Evolutionary conservation across 2,797 vertebrate species (phyloP).

Genomic region (Halcyon smyrnensis): DNA sequence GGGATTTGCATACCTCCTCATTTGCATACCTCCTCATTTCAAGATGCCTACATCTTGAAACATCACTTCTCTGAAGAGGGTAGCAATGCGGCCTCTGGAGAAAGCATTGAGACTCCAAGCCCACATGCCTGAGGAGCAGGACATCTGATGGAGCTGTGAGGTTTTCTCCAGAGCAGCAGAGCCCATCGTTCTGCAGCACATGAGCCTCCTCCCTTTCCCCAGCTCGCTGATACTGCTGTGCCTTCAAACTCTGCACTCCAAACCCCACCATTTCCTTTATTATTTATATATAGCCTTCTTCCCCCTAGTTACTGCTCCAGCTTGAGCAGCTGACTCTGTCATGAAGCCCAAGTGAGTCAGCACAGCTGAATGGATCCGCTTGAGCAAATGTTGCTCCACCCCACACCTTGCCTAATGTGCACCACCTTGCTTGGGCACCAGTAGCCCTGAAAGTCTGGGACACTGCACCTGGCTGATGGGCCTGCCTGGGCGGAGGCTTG

Average conservation of each 20-base stretch:
- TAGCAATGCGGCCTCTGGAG: rapidly evolving
- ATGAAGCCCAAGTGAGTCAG: background rate
- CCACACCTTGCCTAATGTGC: background rate
- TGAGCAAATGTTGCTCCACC: background rate
- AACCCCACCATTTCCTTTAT: background rate
- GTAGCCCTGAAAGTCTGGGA: rapidly evolving
- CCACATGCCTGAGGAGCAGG: rapidly evolving
- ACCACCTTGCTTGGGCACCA: rapidly evolving
- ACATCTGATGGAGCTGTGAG: rapidly evolving
- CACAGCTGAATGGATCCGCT: background rate
- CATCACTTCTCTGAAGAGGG: background rate
- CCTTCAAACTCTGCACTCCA: background rate
- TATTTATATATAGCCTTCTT: background rate
- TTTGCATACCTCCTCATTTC: background rate
- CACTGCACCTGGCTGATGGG: background rate
- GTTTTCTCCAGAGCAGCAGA: background rate
- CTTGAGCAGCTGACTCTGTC: background rate
- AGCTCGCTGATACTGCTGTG: background rate
- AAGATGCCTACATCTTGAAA: background rate
- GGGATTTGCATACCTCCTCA: background rate
- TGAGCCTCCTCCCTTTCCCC: background rate
- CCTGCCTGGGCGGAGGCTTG: background rate
- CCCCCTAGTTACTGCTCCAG: background rate
- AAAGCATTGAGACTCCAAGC: background rate
- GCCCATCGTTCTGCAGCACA: rapidly evolving